Percentiles rank a stretch among this genome's conserved stretches.
Conservation (phyloP, 2,797 vertebrate species). For the Gallinago stenura region DNA sequence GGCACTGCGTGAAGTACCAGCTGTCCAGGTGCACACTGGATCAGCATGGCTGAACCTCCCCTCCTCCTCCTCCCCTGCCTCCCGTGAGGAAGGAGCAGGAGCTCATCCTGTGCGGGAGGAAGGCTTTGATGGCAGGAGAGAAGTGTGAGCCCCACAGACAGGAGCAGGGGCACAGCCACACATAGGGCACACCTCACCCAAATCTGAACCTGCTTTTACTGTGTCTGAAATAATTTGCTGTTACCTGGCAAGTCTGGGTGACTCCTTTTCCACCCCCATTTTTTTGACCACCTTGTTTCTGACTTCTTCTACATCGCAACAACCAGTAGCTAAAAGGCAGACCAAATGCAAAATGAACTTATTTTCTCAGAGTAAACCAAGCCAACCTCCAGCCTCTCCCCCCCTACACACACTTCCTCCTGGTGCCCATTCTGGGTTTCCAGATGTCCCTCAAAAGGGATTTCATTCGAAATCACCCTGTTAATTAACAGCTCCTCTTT, state of each 20-base stretch:
- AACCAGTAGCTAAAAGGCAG: not conserved
- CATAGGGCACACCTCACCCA: fast-evolving
- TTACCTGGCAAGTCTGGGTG: not conserved
- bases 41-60: constrained; percentile 68
- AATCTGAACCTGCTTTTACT: not conserved
- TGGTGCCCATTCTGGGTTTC: not conserved
- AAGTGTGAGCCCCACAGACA: not conserved
- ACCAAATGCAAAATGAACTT: not conserved
- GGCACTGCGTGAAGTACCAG: constrained; percentile 61
- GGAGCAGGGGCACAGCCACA: not conserved
- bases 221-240: fast-evolving
- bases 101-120: not conserved
- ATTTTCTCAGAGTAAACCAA: not conserved
- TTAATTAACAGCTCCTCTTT: not conserved
- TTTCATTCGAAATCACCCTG: not conserved
- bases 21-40: constrained; percentile 73
- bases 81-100: not conserved
- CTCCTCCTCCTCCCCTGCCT: not conserved
- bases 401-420: fast-evolving
- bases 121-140: not conserved
- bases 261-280: not conserved
- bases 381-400: not conserved
- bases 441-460: not conserved
- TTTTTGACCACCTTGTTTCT: not conserved
- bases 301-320: not conserved